phyloP scores from a whole-genome alignment of 2,888 invertebrate species.

The Brachypterus glaber region DNA sequence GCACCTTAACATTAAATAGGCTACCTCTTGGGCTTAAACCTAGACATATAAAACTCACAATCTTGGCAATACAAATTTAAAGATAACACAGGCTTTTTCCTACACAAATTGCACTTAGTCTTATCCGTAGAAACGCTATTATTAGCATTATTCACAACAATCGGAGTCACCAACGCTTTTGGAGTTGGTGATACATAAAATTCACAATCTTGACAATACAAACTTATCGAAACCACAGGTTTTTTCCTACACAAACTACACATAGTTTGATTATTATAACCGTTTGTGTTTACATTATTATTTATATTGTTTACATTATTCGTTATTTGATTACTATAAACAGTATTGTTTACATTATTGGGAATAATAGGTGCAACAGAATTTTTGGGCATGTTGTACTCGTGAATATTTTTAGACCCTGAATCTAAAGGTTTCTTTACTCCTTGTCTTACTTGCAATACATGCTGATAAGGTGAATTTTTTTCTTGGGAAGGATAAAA shows the following conservation, averaged over 20 bases:
- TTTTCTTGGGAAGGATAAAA: constrained; percentile 38
- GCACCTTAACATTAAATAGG: too few species aligned
- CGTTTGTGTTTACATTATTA: constrained; percentile 36
- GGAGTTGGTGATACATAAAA: constrained; percentile 52
- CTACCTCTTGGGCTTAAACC: constrained; percentile 54
- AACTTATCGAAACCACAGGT: constrained; percentile 63
- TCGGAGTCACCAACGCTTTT: constrained; percentile 37
- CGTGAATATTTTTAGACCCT: constrained; percentile 56
- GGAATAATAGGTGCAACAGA: too few species aligned
- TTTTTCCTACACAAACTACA: constrained; percentile 86
- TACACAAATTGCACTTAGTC: constrained; percentile 73
- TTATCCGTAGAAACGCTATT: constrained; percentile 43
- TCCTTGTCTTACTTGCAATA: constrained; percentile 49
- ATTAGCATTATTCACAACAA: constrained; percentile 37
- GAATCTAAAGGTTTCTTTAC: constrained; percentile 63
- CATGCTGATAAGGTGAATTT: constrained; percentile 54
- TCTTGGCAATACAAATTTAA: constrained; percentile 79
- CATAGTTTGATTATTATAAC: constrained; percentile 49
- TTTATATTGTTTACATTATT: too few species aligned
- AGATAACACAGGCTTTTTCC: constrained; percentile 70
- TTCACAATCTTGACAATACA: constrained; percentile 85
- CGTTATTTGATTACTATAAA: too few species aligned
- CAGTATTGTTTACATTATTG: too few species aligned
- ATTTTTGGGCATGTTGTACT: too few species aligned
- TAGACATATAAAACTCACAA: constrained; percentile 87